Percentiles rank a stretch among this genome's conserved stretches.
Evolutionary conservation across 2,797 vertebrate genomes (phyloP).

Genomic region (Amblyraja radiata): DNA sequence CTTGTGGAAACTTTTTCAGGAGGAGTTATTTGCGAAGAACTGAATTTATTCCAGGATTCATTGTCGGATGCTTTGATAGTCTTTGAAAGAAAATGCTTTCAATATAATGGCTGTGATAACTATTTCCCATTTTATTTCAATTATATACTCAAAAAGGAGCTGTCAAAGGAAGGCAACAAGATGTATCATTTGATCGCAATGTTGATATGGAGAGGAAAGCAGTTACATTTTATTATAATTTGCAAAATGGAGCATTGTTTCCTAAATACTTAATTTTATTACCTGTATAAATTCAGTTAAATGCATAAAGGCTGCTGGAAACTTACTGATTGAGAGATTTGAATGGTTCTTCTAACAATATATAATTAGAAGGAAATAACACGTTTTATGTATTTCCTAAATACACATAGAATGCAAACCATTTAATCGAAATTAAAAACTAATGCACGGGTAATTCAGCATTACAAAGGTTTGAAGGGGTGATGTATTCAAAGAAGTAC

Average conservation of each 20-base stretch:
- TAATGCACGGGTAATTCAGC: constrained; percentile 60
- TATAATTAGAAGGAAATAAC: constrained; percentile 64
- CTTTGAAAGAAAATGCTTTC: background rate
- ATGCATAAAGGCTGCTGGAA: background rate
- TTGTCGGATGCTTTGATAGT: background rate
- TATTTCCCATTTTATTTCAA: background rate
- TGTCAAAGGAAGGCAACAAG: background rate
- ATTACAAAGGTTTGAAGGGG: constrained; percentile 41
- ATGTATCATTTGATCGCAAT: background rate
- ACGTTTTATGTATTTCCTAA: constrained; percentile 59
- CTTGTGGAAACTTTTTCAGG: background rate
- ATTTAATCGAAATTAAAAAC: constrained; percentile 71
- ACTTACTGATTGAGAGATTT: constrained; percentile 59
- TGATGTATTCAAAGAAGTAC: background rate
- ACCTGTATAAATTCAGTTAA: background rate
- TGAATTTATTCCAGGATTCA: background rate
- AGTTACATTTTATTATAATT: background rate
- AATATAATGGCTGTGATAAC: background rate
- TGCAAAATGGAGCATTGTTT: background rate
- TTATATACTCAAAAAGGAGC: background rate
- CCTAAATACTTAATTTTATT: background rate
- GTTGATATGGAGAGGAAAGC: background rate
- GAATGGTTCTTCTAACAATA: constrained; percentile 62
- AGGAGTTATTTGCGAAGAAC: background rate
- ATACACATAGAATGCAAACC: constrained; percentile 58